Conservation (phyloP, 2,113 vertebrate species). For the Pica pica region DNA sequence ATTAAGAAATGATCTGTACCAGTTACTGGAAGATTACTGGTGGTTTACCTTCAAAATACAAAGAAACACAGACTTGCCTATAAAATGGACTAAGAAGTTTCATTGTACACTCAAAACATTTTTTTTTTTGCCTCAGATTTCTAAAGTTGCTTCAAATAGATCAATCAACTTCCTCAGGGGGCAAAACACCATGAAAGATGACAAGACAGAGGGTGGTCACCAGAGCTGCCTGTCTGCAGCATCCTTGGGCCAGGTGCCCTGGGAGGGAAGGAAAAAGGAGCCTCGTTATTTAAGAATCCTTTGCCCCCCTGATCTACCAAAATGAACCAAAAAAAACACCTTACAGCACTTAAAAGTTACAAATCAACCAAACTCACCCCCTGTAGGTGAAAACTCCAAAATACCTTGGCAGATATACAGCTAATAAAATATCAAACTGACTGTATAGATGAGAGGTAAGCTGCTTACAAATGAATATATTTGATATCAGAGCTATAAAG, state of each 20-base stretch:
- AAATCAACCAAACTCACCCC: not conserved
- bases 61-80: not conserved
- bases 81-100: not conserved
- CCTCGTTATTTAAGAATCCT: not conserved
- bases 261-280: not conserved
- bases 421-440: not conserved
- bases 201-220: not conserved
- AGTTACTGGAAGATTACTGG: not conserved
- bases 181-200: not conserved
- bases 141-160: not conserved
- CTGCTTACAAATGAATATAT: not conserved
- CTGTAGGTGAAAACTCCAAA: not conserved
- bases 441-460: not conserved
- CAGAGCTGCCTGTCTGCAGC: not conserved
- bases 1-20: not conserved
- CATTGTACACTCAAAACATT: not conserved
- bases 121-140: not conserved
- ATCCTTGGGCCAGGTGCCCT: not conserved
- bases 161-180: not conserved
- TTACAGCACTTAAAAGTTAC: not conserved
- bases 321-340: not conserved
- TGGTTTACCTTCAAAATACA: not conserved
- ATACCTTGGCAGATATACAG: accelerated
- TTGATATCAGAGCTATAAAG: not conserved
- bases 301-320: not conserved